phyloP scores from a whole-genome alignment of 2,888 invertebrate species.

The Mallateleia sp. region DNA sequence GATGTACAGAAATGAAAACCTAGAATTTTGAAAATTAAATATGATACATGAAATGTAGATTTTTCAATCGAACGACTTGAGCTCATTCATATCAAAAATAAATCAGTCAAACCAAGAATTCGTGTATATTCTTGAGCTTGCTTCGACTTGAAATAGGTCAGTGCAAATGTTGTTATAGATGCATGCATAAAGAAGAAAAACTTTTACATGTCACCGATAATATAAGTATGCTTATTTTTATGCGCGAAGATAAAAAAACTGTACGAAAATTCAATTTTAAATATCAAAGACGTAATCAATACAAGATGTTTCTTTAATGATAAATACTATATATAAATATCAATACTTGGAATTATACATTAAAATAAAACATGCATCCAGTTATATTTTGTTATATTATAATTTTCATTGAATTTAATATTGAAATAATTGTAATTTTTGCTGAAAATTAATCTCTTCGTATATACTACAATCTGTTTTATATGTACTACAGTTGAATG shows the following conservation, averaged over 20 bases:
- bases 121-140: not conserved
- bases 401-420: too few relatives aligned
- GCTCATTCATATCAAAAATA: conserved; percentile 26
- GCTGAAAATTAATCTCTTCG: too few relatives aligned
- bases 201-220: not conserved
- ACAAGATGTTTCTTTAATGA: too few relatives aligned
- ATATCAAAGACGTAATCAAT: too few relatives aligned
- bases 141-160: conserved; percentile 18
- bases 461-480: too few relatives aligned
- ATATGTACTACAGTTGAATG: too few relatives aligned
- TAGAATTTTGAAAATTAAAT: conserved; percentile 32
- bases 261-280: too few relatives aligned
- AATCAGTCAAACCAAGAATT: conserved; percentile 19
- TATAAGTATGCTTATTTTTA: not conserved
- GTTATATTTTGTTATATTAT: too few relatives aligned
- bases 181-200: not conserved
- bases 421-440: too few relatives aligned
- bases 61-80: not conserved
- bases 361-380: too few relatives aligned
- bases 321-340: too few relatives aligned
- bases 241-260: not conserved
- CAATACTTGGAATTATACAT: too few relatives aligned
- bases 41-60: conserved; percentile 28
- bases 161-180: conserved; percentile 15
- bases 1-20: conserved; percentile 13